Conservation (phyloP, 2,113 vertebrate species). For the Columba janthina region DNA sequence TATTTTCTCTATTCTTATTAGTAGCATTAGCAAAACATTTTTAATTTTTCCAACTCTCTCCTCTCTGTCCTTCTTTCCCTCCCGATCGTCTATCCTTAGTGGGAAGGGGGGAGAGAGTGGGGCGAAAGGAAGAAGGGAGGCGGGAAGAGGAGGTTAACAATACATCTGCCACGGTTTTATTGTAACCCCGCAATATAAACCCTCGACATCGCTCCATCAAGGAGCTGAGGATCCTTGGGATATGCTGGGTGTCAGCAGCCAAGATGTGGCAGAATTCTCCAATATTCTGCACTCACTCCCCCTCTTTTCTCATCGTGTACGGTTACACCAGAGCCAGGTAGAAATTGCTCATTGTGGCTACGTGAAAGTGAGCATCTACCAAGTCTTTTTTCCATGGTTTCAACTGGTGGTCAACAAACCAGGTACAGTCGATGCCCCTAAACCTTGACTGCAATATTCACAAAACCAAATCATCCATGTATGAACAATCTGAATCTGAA, state of each 20-base stretch:
- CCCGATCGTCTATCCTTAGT: no score
- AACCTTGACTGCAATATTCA: background rate
- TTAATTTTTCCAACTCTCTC: no score
- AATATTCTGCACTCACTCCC: fast-evolving
- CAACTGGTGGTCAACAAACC: background rate
- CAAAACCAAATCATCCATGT: background rate
- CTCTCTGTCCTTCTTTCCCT: no score
- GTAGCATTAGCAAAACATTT: no score
- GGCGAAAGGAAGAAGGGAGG: no score
- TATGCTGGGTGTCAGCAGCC: fast-evolving
- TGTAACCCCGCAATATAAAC: no score
- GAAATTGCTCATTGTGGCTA: background rate
- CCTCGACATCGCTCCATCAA: no score
- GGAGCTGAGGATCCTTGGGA: no score
- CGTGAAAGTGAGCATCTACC: background rate
- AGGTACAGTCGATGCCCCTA: background rate
- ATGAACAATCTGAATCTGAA: background rate
- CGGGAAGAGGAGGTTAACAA: no score
- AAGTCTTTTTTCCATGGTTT: background rate
- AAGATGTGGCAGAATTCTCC: background rate
- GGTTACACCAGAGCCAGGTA: background rate
- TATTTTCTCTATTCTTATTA: no score
- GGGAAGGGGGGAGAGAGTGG: no score
- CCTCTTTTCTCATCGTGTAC: background rate
- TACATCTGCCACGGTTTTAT: no score